Percentiles rank a stretch among this genome's conserved stretches.
These are phyloP conservation scores for Imbricaverruca yamaguchii DNA, from an alignment of 2,888 invertebrate genomes.

Conservation along the genomic window DNA sequence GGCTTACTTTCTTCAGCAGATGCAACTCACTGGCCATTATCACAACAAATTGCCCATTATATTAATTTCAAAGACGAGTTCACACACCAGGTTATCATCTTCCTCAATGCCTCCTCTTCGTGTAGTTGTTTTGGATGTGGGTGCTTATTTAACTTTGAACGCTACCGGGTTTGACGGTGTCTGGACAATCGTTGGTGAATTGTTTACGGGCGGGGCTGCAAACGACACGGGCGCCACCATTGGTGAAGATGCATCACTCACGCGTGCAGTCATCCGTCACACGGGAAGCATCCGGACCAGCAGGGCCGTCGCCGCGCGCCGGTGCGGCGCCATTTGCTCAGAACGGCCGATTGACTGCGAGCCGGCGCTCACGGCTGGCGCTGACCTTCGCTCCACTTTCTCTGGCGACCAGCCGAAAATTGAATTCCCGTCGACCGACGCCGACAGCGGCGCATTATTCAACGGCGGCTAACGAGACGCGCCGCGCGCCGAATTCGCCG, in stretches of 20 bases:
- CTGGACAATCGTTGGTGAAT: no score
- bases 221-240: no score
- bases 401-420: neutral
- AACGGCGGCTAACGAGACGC: neutral
- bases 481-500: neutral
- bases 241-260: neutral
- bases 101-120: no score
- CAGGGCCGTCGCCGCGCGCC: neutral
- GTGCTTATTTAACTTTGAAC: no score
- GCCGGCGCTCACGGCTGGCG: neutral
- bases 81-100: no score
- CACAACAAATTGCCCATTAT: no score
- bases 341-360: neutral
- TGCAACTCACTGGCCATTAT: no score
- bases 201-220: no score
- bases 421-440: neutral
- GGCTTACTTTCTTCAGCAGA: neutral
- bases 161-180: no score
- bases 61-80: no score
- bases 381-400: constrained; percentile 8
- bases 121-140: no score
- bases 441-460: neutral
- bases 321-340: neutral
- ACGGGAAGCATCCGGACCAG: neutral
- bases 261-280: neutral